Conservation (phyloP, 2,113 vertebrate genomes). For the Seriola rivoliana region DNA sequence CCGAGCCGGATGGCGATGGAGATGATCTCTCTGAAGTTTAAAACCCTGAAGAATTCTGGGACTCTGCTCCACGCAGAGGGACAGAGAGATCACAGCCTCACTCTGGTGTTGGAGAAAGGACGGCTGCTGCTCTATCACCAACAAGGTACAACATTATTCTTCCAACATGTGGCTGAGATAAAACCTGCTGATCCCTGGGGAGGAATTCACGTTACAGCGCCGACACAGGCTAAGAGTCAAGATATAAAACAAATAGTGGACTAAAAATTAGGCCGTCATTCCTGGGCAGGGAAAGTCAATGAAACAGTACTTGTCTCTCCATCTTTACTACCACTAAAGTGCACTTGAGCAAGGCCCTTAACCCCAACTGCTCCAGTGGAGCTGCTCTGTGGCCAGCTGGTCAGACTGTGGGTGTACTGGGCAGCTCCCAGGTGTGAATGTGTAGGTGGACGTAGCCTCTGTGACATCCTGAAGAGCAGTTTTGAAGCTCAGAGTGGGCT, state of each 20-base stretch:
- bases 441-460: no score
- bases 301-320: not conserved
- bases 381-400: not conserved
- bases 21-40: conserved; percentile 75
- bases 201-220: not conserved
- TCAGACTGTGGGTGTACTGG: not conserved
- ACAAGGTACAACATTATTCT: conserved; percentile 60
- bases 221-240: not conserved
- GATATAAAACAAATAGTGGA: not conserved
- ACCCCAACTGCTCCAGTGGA: not conserved
- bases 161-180: not conserved
- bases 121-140: conserved; percentile 74
- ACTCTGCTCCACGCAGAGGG: conserved; percentile 74
- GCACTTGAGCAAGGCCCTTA: not conserved
- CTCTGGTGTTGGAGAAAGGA: conserved; percentile 74
- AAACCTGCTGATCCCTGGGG: not conserved
- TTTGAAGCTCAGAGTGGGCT: no score
- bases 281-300: no score
- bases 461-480: no score
- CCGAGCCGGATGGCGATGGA: conserved; percentile 46
- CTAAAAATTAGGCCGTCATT: not conserved
- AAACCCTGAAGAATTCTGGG: conserved; percentile 73
- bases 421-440: no score
- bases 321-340: not conserved
- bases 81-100: conserved; percentile 73